Evolutionary conservation across 1,140 invertebrate species (phyloP).

Genomic region (Fopius arisanus): DNA sequence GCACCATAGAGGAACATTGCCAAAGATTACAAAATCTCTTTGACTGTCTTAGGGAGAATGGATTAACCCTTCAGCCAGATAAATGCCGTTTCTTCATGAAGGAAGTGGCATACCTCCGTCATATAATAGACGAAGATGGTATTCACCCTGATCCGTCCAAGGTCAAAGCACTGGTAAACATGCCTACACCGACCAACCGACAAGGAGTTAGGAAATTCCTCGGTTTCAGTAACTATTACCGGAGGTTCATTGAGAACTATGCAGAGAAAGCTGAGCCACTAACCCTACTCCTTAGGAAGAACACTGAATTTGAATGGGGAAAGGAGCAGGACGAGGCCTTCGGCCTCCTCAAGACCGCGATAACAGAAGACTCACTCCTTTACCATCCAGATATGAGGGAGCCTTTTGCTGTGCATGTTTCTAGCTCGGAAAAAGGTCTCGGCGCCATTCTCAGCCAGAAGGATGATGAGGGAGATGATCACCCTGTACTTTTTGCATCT

Average conservation of each 20-base stretch:
- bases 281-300: slow-evolving; percentile 28
- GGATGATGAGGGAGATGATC: slow-evolving; percentile 8
- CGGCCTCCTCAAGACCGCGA: background rate
- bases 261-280: slow-evolving; percentile 30
- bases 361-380: slow-evolving; percentile 32
- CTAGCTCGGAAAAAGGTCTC: slow-evolving; percentile 33
- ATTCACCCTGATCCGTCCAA: slow-evolving; percentile 52
- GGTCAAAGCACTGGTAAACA: slow-evolving; percentile 49
- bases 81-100: slow-evolving; percentile 44
- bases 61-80: slow-evolving; percentile 48
- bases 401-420: slow-evolving; percentile 44
- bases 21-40: slow-evolving; percentile 44
- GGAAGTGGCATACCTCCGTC: slow-evolving; percentile 48
- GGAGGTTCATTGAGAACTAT: slow-evolving; percentile 40
- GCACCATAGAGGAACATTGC: too few relatives aligned
- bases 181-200: slow-evolving; percentile 43
- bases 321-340: background rate
- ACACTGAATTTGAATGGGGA: slow-evolving; percentile 17
- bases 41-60: slow-evolving; percentile 34
- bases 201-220: slow-evolving; percentile 49
- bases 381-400: slow-evolving; percentile 44
- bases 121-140: slow-evolving; percentile 44
- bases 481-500: slow-evolving; percentile 38
- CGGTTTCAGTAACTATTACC: slow-evolving; percentile 50
- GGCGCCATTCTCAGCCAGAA: slow-evolving; percentile 35